Evolutionary conservation across 2,113 vertebrate genomes (phyloP).

Genomic region (Poecile atricapillus): DNA sequence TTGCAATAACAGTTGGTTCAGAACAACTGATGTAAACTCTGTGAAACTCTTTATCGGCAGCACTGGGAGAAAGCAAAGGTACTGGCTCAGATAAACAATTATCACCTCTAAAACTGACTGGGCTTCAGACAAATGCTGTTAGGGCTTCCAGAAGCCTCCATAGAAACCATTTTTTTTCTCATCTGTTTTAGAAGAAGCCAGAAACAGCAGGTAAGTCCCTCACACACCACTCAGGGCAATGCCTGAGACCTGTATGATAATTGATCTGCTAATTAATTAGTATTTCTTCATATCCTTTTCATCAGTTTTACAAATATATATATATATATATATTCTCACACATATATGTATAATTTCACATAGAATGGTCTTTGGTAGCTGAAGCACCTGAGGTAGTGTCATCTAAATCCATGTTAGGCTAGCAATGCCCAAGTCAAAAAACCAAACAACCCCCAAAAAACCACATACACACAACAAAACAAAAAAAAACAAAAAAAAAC

Average conservation of each 20-base stretch:
- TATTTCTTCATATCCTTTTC: background rate
- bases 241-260: background rate
- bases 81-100: background rate
- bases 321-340: background rate
- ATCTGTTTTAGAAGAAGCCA: background rate
- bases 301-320: background rate
- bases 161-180: background rate
- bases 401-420: background rate
- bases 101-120: background rate
- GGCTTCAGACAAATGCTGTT: background rate
- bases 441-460: background rate
- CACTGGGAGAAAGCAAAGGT: background rate
- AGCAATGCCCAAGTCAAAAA: background rate
- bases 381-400: background rate
- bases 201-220: background rate
- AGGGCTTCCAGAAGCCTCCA: background rate
- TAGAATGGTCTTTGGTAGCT: background rate
- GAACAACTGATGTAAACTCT: background rate
- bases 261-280: background rate
- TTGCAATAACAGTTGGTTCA: background rate
- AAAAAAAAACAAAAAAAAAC: background rate
- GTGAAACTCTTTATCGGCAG: background rate
- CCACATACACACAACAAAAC: background rate
- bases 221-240: background rate
- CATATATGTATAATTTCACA: fast-evolving